Evolutionary conservation across 2,888 invertebrate genomes (phyloP).

Genomic region (Schizaphis graminum): DNA sequence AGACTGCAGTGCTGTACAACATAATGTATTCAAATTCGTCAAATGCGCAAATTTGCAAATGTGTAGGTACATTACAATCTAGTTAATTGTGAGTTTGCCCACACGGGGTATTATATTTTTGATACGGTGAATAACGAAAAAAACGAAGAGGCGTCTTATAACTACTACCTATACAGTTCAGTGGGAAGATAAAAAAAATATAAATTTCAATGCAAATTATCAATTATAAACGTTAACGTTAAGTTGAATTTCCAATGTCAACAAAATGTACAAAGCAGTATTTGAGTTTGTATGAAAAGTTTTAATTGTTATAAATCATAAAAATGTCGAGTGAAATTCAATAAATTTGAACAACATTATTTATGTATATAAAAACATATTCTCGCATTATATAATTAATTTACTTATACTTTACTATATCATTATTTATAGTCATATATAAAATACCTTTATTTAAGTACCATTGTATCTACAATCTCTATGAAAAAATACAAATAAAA

Average conservation of each 20-base stretch:
- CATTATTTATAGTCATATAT: background rate
- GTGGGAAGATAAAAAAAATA: conserved; percentile 37
- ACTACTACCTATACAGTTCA: background rate
- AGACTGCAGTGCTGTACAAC: background rate
- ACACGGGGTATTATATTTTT: background rate
- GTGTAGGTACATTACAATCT: conserved; percentile 29
- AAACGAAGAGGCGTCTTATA: conserved; percentile 35
- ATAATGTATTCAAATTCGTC: background rate
- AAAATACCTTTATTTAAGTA: background rate
- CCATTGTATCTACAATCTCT: background rate
- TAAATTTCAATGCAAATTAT: background rate
- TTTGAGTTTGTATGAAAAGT: background rate
- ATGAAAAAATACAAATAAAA: background rate
- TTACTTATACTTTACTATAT: background rate
- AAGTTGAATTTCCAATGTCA: background rate
- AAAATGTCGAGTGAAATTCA: background rate
- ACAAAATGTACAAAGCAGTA: background rate
- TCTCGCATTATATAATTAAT: background rate
- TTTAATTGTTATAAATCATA: background rate
- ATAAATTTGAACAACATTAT: background rate
- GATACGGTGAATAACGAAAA: background rate
- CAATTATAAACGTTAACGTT: conserved; percentile 5
- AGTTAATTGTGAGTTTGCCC: background rate
- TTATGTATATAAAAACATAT: background rate
- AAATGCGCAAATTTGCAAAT: background rate